Evolutionary conservation across 1,140 invertebrate genomes (phyloP).

Genomic region (Aphis gossypii): DNA sequence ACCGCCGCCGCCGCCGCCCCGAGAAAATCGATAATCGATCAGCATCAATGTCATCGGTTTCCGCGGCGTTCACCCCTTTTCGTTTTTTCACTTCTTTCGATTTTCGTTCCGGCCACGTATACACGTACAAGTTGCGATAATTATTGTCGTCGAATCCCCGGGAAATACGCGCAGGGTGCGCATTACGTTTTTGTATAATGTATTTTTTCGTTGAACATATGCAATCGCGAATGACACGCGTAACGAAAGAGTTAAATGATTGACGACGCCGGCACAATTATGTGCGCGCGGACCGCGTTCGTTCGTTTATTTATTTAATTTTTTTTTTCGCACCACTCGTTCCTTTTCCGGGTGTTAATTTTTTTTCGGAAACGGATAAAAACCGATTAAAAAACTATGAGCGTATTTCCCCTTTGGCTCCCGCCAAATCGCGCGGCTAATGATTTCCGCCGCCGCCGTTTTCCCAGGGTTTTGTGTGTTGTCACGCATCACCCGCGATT

Average conservation of each 20-base stretch:
- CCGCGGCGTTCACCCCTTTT: constrained; percentile 55
- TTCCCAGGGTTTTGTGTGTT: constrained; percentile 49
- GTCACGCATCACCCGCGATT: constrained; percentile 28
- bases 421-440: not conserved
- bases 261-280: constrained; percentile 31
- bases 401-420: constrained; percentile 43
- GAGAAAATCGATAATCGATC: constrained; percentile 58
- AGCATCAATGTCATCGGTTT: constrained; percentile 56
- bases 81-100: not conserved
- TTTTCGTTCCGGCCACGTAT: constrained; percentile 32
- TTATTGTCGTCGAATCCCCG: constrained; percentile 18
- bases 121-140: constrained; percentile 20
- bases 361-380: constrained; percentile 44
- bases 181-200: not conserved
- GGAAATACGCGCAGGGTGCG: not conserved
- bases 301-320: not conserved
- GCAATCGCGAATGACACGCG: constrained; percentile 50
- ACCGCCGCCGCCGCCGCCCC: not conserved
- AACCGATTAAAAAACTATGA: constrained; percentile 50
- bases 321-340: constrained; percentile 10
- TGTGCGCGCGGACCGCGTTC: not conserved
- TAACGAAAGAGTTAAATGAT: constrained; percentile 58
- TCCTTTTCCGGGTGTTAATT: constrained; percentile 57
- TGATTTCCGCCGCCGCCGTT: constrained; percentile 31
- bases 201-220: constrained; percentile 41